Percentiles rank a stretch among this genome's conserved stretches.
Evolutionary conservation across 2,113 vertebrate genomes (phyloP).

Genomic region (Phylloscopus trochilus): DNA sequence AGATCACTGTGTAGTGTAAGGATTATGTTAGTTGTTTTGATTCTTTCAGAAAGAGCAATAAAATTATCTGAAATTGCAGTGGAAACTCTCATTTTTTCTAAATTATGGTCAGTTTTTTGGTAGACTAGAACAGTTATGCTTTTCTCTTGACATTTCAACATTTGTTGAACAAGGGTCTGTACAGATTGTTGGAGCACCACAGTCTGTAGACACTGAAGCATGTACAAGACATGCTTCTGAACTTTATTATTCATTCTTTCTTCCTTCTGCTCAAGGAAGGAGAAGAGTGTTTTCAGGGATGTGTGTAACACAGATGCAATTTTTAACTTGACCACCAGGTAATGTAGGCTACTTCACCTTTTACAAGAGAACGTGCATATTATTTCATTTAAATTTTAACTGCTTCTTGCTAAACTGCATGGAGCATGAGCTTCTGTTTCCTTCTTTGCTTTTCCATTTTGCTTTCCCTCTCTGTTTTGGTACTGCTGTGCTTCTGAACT

Average conservation of each 20-base stretch:
- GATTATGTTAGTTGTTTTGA: not conserved
- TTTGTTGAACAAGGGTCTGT: not conserved
- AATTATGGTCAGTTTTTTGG: not conserved
- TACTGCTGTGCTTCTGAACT: not conserved
- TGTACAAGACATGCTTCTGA: not conserved
- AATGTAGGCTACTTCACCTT: not conserved
- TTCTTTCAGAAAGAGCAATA: not conserved
- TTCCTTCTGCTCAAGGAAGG: not conserved
- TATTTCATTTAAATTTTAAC: not conserved
- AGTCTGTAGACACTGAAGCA: not conserved
- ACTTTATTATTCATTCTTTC: not conserved
- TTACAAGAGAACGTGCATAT: not conserved
- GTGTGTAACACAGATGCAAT: not conserved
- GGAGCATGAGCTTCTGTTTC: not conserved
- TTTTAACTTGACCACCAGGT: not conserved
- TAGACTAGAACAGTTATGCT: not conserved
- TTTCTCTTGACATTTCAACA: not conserved
- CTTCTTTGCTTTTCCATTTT: not conserved
- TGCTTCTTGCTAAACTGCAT: not conserved
- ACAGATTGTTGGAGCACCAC: not conserved
- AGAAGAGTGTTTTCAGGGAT: not conserved
- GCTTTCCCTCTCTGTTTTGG: not conserved
- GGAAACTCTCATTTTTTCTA: not conserved
- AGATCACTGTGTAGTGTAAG: not conserved
- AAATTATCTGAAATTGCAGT: not conserved